These are phyloP conservation scores for Odontocerum albicorne DNA, from an alignment of 2,888 invertebrate species.

Conservation along the genomic window DNA sequence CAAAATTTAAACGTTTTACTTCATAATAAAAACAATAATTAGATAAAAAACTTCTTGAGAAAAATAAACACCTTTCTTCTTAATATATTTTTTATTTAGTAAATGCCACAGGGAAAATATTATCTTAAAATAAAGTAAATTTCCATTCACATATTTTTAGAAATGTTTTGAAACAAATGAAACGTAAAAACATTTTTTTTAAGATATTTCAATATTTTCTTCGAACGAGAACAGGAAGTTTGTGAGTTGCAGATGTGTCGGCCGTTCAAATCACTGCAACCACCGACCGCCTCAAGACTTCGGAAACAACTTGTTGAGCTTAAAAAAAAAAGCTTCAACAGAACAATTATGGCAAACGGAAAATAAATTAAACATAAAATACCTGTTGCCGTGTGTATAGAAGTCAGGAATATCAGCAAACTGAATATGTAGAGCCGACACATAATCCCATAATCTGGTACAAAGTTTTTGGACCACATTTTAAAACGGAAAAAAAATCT, in stretches of 20 bases:
- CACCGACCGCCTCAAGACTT: constrained; percentile 5
- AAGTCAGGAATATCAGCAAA: constrained; percentile 51
- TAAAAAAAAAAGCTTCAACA: background rate
- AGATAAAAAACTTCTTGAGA: too few species aligned
- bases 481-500: constrained; percentile 50
- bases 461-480: constrained; percentile 70
- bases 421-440: constrained; percentile 53
- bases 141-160: too few species aligned
- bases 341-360: background rate
- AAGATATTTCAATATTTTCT: too few species aligned
- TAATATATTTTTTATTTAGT: too few species aligned
- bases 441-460: constrained; percentile 69
- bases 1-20: too few species aligned
- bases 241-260: constrained; percentile 7
- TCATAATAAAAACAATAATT: too few species aligned
- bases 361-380: constrained; percentile 41
- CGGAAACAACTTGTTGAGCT: background rate
- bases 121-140: too few species aligned
- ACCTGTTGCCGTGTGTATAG: constrained; percentile 62
- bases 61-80: too few species aligned
- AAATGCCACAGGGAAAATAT: too few species aligned
- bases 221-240: constrained; percentile 15
- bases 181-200: too few species aligned
- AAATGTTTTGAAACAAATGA: too few species aligned
- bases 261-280: constrained; percentile 23